Evolutionary conservation across 2,797 vertebrate species (phyloP).

Genomic region (Protosalanx chinensis): DNA sequence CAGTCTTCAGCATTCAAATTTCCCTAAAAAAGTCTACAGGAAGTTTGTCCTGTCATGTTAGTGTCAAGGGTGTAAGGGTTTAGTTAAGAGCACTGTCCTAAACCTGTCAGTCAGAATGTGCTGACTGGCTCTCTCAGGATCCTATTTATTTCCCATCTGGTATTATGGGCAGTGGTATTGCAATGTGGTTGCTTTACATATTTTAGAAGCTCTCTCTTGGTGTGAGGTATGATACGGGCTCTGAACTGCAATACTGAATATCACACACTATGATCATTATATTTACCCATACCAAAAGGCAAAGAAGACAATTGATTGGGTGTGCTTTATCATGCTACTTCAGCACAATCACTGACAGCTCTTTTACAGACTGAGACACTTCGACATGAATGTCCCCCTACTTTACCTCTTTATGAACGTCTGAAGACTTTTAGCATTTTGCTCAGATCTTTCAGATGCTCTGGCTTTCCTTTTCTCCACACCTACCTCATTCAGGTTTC

Average conservation of each 20-base stretch:
- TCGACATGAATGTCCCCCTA: conserved; percentile 50
- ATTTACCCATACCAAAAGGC: conserved; percentile 62
- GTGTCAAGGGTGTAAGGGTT: conserved; percentile 48
- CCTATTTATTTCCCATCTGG: conserved; percentile 67
- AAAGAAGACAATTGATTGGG: conserved; percentile 50
- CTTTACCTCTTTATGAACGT: neutral
- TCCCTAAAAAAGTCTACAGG: conserved; percentile 62
- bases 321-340: conserved; percentile 45
- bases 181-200: conserved; percentile 45
- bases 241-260: conserved; percentile 62
- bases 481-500: conserved; percentile 18
- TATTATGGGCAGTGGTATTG: conserved; percentile 52
- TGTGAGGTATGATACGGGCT: conserved; percentile 49
- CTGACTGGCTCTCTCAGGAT: conserved; percentile 71
- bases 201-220: conserved; percentile 36
- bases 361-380: conserved; percentile 46
- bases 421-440: neutral
- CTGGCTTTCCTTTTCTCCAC: conserved; percentile 19
- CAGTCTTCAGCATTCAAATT: conserved; percentile 40
- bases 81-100: conserved; percentile 44
- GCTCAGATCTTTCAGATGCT: neutral
- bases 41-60: conserved; percentile 35
- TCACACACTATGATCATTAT: conserved; percentile 50
- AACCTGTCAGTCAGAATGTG: conserved; percentile 47
- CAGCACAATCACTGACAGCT: conserved; percentile 65